These are phyloP conservation scores for Taeniopygia guttata DNA, from an alignment of 2,797 vertebrate genomes.

Conservation along the genomic window DNA sequence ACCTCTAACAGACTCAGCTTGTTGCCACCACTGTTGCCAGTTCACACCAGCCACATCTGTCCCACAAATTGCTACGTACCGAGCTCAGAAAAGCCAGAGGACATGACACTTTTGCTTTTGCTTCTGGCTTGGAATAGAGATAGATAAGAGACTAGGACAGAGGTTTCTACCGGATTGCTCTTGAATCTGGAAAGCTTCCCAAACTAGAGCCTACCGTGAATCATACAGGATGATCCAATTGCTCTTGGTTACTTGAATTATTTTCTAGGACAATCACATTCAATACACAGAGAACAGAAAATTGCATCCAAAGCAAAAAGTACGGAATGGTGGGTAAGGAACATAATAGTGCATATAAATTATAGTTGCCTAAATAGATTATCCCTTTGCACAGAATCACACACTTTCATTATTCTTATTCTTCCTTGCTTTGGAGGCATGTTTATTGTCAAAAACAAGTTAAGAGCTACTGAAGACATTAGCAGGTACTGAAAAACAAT, in stretches of 20 bases:
- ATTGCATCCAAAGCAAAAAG: not conserved
- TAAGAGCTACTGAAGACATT: not conserved
- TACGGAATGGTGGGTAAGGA: not conserved
- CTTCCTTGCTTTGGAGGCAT: not conserved
- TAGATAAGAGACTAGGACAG: not conserved
- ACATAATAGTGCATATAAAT: not conserved
- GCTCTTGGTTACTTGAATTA: not conserved
- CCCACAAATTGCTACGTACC: not conserved
- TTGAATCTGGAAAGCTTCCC: not conserved
- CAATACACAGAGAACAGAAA: not conserved
- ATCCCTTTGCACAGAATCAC: not conserved
- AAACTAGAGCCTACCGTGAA: not conserved
- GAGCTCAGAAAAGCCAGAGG: not conserved
- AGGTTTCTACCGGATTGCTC: not conserved
- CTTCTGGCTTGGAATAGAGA: not conserved
- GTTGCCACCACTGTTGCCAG: not conserved
- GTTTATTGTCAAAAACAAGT: not conserved
- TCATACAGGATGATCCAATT: not conserved
- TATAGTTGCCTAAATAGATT: not conserved
- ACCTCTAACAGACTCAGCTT: not conserved
- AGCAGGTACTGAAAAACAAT: not conserved
- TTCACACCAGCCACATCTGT: not conserved
- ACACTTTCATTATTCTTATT: not conserved
- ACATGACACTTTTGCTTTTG: not conserved
- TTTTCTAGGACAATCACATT: not conserved